Base-by-base conservation (phyloP, 2,888 invertebrate species). In the Euphydryas editha region DNA sequence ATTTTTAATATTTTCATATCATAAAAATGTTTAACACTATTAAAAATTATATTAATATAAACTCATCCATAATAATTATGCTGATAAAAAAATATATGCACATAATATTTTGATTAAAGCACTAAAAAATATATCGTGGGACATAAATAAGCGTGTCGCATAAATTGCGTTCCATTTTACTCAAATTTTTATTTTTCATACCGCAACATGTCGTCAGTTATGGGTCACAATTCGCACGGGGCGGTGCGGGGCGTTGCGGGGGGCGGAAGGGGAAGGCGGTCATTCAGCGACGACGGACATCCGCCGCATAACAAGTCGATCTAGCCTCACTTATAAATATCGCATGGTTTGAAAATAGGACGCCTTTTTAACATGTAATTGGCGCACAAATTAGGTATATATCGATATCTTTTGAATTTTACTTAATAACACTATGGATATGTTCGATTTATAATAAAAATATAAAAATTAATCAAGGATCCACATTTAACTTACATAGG, bases 241-340 rank as follows among this genome's bases (percentile, higher is more conserved):
- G 87, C 86, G 86, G 87, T 79, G 77, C 70, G 67, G 76, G 72
- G 68, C 30, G 30, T 7, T 30, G 30, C 30, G 72, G 77, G 75
- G 81, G 84, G 81, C 84, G 90, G 88, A 86, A 88, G 84, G 87
- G 92, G 92, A 90, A 90, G 90, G 85, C 90, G 92, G 92, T 92
- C 92, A 92, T 92, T 92, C 90, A 89, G 90, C 87, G 89, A 90
- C 91, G 88, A 87, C 93, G 93, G 92, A 93, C 93, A 87, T 93
- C 93, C 92, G 92, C 90, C 91, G 93, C 91, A 92, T 93, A 93
- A 92, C 93, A 93, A 93, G 90, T 90, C 91, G 89, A 90, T 90
- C 90, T 83, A 76, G 74, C 76, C 76, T 77, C 82, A 81, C 86
- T 88, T 89, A 88, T 87, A 85, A 84, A 88, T 85, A 87, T 85